Base-by-base conservation (phyloP, 2,888 invertebrate species). In the Ceramica pisi region DNA sequence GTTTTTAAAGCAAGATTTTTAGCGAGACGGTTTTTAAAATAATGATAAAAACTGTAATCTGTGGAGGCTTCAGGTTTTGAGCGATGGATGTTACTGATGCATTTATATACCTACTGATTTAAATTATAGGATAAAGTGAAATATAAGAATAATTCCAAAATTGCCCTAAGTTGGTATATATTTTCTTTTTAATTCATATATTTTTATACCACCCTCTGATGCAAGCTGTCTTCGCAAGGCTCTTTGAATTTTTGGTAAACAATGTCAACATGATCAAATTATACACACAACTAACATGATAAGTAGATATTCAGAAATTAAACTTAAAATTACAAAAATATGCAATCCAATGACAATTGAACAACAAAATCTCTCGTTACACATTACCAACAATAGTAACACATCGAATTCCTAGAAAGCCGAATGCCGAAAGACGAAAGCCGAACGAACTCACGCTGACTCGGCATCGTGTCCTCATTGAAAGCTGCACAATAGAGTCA, bases 391-490 rank as follows among this genome's bases (percentile, higher is more conserved):
- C 67, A 75, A 81, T 66, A 60, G 63, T 71, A 78, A 86, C 83
- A 85, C 81, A 83, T 88, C 82, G 75, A 87, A 92, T 91, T 92
- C 92, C 88, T 86, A 88, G 90, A 92, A 92, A 88, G 78, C 67
- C 87, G 73, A 78, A 78, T 55, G 59, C 78, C 73, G 86, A 88
- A 83, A 85, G 86, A 83, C 86, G 79, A 86, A 86, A 78, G 85
- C 88, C 84, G 82, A 86, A 83, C 83, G 86, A 82, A 83, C 87
- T 91, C 93, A 92, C 88, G 93, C 93, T 93, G 93, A 93, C 92
- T 89, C 86, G 88, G 88, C 92, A 88, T 73, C 85, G 86, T 79
- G 73, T 68, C 69, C 83, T 86, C 89, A 89, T 86, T 92, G 92
- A 91, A 91, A 89, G 87, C 75, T 75, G 71, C 75, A 93, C 92